Percentiles rank a stretch among this genome's conserved stretches.
Conservation (phyloP, 1,140 invertebrate genomes). For the Zaprionus gabonicus region DNA sequence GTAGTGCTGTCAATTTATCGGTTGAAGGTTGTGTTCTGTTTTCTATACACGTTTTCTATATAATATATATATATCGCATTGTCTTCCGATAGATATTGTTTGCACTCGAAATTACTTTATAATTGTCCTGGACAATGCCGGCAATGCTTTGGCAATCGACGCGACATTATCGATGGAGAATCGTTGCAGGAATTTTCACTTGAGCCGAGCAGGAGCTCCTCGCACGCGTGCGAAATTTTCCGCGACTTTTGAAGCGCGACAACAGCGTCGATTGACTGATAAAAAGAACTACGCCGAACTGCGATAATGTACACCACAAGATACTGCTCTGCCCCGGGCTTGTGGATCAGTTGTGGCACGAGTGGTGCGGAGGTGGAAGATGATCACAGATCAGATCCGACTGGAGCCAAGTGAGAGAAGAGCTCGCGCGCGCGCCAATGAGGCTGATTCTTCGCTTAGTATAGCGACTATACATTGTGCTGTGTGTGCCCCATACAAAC, state of each 20-base stretch:
- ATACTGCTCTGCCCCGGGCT: background rate
- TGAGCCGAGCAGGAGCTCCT: background rate
- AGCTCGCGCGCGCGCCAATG: slow-evolving; percentile 61
- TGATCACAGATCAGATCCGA: slow-evolving; percentile 56
- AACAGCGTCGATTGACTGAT: slow-evolving; percentile 73
- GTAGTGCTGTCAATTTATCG: background rate
- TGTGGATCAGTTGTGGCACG: slow-evolving; percentile 8
- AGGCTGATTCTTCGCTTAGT: slow-evolving; percentile 62
- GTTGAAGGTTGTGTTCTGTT: background rate
- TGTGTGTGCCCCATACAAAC: slow-evolving; percentile 52
- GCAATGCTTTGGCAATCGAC: background rate
- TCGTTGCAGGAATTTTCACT: slow-evolving; percentile 2
- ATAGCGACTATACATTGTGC: slow-evolving; percentile 60
- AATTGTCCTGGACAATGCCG: slow-evolving; percentile 13
- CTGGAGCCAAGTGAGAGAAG: slow-evolving; percentile 36
- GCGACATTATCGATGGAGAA: slow-evolving; percentile 37
- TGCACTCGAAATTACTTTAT: slow-evolving; percentile 22
- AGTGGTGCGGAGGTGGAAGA: slow-evolving; percentile 32
- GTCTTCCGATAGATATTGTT: background rate
- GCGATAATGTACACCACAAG: slow-evolving; percentile 52
- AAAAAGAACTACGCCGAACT: slow-evolving; percentile 77
- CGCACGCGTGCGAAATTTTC: slow-evolving; percentile 46
- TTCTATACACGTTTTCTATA: background rate
- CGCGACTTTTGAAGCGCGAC: slow-evolving; percentile 65
- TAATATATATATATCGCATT: background rate